Base-by-base conservation (phyloP, 2,888 invertebrate genomes). In the Eupithecia pulchellata region DNA sequence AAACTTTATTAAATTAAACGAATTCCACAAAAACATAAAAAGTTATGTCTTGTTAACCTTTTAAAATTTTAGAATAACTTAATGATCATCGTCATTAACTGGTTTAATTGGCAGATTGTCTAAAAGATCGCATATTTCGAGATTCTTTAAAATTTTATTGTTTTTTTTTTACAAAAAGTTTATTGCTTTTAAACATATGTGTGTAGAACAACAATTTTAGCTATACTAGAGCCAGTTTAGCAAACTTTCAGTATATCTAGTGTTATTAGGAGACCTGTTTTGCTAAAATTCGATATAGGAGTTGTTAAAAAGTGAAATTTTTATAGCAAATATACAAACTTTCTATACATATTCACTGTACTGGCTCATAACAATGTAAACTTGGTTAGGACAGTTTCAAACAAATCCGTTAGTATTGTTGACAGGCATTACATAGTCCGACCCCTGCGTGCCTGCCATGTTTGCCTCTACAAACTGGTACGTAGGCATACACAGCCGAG, bases 341-440 rank as follows among this genome's bases (percentile, higher is more conserved):
- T 61, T 36, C 61, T 61, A 17, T 17, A 61, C 20, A 20, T 30
- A 20, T 32, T 61, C 32, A 11, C n/a, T 30, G 17, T 6, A 34
- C 34, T 61, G 61, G 20, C 34, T 61, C 20, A 25, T 61, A 34
- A 32, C 58, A 29, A 60, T 60, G 42, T 4, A 61, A 34, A 61
- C 80, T 80, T 13, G 77, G 76, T 86, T 83, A 86, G 85, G 85
- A 84, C 85, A 83, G 82, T 80, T 82, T 83, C 83, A 80, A 84
- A 85, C 87, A 86, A 91, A 84, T 85, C 87, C 86, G 88, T 88
- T 90, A 89, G 86, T 82, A 83, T 85, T 91, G 86, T 92, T 89
- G 90, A 88, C 91, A 89, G 82, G 81, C 79, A 85, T 93, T 92
- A 92, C 92, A 89, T 67, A 61, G 39, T 4, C 89, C 86, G 76